Percentiles rank a stretch among this genome's conserved stretches.
Conservation (phyloP, 2,113 vertebrate genomes). For the Amblyopsis rosae region DNA sequence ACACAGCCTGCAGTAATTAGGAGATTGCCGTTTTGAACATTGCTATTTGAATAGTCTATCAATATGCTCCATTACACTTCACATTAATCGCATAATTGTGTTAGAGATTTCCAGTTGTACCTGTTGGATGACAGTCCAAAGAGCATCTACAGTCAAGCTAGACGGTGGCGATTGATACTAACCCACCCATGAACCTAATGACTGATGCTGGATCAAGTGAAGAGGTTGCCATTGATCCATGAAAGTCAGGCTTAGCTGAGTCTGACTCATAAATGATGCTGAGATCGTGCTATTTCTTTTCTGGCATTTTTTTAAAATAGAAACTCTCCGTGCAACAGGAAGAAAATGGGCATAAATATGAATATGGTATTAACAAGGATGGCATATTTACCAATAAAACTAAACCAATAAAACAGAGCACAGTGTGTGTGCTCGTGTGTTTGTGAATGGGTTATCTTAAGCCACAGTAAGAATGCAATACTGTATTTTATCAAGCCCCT, state of each 20-base stretch:
- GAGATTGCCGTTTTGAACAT: no score
- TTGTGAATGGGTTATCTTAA: background rate
- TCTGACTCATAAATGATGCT: constrained; percentile 30
- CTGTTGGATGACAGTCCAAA: constrained; percentile 11
- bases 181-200: constrained; percentile 61
- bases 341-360: background rate
- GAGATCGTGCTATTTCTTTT: background rate
- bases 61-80: no score
- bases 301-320: background rate
- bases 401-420: background rate
- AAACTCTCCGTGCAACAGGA: background rate
- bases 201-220: constrained; percentile 63
- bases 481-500: constrained; percentile 10
- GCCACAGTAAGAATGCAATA: constrained; percentile 12
- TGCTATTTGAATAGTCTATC: no score
- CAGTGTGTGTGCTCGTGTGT: background rate
- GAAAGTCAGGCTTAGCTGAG: constrained; percentile 59
- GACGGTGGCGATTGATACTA: constrained; percentile 55
- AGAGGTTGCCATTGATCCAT: constrained; percentile 61
- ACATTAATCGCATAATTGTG: no score
- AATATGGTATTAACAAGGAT: background rate
- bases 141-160: constrained; percentile 21
- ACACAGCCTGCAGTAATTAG: no score
- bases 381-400: no score
- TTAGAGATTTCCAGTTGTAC: constrained; percentile 4